A percentile compares a stretch with the other conserved stretches of the same genome.
Evolutionary conservation across 1,140 invertebrate species (phyloP).

Genomic region (Antheraea pernyi): DNA sequence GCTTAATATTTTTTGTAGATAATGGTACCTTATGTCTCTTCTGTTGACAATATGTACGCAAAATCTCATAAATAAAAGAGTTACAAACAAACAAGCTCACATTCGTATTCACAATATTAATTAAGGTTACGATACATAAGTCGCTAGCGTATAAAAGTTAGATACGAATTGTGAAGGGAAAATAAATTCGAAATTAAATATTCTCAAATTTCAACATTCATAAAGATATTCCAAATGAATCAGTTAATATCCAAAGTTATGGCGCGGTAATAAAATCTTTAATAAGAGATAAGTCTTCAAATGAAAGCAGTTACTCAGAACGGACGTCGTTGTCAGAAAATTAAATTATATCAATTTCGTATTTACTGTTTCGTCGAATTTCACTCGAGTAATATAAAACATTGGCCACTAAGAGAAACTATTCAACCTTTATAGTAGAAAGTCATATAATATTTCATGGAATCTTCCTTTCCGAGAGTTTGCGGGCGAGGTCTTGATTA

Average conservation of each 20-base stretch:
- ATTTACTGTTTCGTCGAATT: neutral
- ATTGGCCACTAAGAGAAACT: neutral
- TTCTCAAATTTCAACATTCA: neutral
- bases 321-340: neutral
- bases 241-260: neutral
- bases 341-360: neutral
- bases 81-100: no score
- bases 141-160: no score
- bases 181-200: neutral
- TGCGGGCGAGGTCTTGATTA: neutral
- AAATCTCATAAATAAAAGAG: no score
- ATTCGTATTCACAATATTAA: no score
- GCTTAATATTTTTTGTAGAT: no score
- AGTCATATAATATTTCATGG: neutral
- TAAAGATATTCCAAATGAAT: neutral
- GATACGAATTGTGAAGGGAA: no score
- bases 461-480: neutral
- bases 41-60: no score
- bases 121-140: no score
- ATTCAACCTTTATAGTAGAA: neutral
- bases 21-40: no score
- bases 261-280: neutral
- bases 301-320: neutral
- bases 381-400: neutral
- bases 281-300: constrained; percentile 1